Evolutionary conservation across 2,797 vertebrate genomes (phyloP), one percentile per base, ranked within the genome.

Genomic region (Diceros bicornis): DNA sequence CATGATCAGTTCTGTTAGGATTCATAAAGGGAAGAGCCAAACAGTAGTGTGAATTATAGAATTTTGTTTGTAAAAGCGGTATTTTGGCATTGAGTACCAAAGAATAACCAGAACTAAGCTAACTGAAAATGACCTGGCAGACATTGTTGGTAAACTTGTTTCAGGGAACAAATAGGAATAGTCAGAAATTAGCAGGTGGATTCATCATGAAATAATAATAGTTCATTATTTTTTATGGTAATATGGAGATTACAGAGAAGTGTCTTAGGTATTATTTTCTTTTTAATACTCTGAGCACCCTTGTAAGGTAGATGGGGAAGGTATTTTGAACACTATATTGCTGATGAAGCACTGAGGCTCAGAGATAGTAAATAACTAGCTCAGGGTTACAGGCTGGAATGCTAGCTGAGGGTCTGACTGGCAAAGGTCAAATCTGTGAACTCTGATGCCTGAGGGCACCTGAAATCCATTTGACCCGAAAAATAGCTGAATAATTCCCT

Each of bases 201-300:
- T 94, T 86, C 47, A 57, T 37, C 37, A 47, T 74, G 27, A 92
- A 89, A 71, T 78, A 86, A 55, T 44, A 37, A 7, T 61, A 27
- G 27, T 41, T 77, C 13, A 27, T 62, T 96, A 32, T 77, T 90
- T 91, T 91, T 81, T 32, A 71, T 71, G 50, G 25, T 41, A 44
- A 74, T 77, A 61, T 66, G 79, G 44, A 82, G 37, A 84, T 78
- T 23, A 61, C 13, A 75, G 37, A 86, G 29, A 72, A 41, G 4
- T 95, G 95, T 83, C 29, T 79, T 78, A 20, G 14, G 25, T 68
- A 47, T 86, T 83, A n/a, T 86, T 86, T 91, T 92, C 13, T 79
- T 72, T 85, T 82, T 23, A 79, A 59, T 64, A 84, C 32, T 55
- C 7, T 41, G 16, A 59, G 21, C 5, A 91, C 20, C 21, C 11